Evolutionary conservation across 2,797 vertebrate genomes (phyloP).

Genomic region (Peromyscus eremicus): DNA sequence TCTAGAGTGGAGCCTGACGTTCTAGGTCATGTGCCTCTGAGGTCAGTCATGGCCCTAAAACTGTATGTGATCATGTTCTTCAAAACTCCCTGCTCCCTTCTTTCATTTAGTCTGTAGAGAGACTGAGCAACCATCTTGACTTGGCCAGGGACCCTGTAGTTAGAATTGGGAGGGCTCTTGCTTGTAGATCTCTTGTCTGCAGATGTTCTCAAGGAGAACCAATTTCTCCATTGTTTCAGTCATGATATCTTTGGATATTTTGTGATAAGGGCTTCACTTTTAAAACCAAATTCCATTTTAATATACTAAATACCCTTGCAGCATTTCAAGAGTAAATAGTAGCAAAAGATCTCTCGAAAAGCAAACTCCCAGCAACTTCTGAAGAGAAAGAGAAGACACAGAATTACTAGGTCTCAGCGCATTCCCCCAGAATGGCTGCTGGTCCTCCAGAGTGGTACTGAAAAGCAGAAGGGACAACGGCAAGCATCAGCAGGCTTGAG

Average conservation of each 20-base stretch:
- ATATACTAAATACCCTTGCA: not conserved
- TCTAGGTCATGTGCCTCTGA: not conserved
- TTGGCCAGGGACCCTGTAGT: fast-evolving
- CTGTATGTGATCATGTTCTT: not conserved
- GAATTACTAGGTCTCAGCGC: not conserved
- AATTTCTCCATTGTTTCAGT: not conserved
- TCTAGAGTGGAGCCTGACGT: too few relatives aligned
- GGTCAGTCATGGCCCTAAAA: not conserved
- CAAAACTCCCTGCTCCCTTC: not conserved
- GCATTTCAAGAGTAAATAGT: not conserved
- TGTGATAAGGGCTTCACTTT: not conserved
- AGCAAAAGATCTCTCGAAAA: not conserved
- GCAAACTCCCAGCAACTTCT: not conserved
- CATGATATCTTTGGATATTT: not conserved
- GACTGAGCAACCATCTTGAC: not conserved
- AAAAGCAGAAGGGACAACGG: not conserved
- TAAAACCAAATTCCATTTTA: not conserved
- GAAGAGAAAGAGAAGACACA: not conserved
- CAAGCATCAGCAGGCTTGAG: not conserved
- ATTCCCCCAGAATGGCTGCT: not conserved
- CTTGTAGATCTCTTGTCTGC: not conserved
- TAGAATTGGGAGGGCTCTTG: not conserved
- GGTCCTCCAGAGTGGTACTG: not conserved
- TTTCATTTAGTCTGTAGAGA: not conserved
- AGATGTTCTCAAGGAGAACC: not conserved